Percentiles rank a stretch among this genome's conserved stretches.
Conservation (phyloP, 2,113 vertebrate species). For the Isurus oxyrinchus region DNA sequence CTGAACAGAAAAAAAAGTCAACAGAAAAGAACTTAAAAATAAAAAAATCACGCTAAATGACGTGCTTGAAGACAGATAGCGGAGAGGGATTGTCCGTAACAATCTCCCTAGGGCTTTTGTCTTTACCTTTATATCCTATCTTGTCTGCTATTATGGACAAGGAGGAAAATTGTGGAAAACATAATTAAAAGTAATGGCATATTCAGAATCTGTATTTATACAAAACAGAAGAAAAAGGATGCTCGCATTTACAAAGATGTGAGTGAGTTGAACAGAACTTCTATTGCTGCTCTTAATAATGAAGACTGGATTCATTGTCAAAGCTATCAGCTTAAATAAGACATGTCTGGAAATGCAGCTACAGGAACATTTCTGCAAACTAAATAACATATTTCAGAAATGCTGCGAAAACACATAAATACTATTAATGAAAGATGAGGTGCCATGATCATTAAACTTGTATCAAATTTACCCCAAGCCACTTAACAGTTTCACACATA, state of each 20-base stretch:
- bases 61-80: conserved; percentile 95
- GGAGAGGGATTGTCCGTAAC: conserved; percentile 85
- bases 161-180: conserved; percentile 90
- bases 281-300: background rate
- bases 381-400: conserved; percentile 29
- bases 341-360: background rate
- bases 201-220: conserved; percentile 60
- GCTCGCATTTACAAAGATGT: background rate
- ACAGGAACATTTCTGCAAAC: background rate
- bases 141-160: conserved; percentile 78
- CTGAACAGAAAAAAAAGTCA: conserved; percentile 71
- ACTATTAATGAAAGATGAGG: conserved; percentile 31
- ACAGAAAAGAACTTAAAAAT: conserved; percentile 84
- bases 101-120: conserved; percentile 89
- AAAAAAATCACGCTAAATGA: conserved; percentile 93
- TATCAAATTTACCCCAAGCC: conserved; percentile 15
- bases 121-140: conserved; percentile 79
- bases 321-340: conserved; percentile 4
- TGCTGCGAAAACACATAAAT: conserved; percentile 17
- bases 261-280: background rate
- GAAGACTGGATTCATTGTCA: background rate
- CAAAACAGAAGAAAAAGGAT: conserved; percentile 55
- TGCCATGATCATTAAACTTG: conserved; percentile 14
- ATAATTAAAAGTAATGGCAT: conserved; percentile 78
- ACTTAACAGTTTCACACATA: conserved; percentile 23